Evolutionary conservation across 2,888 invertebrate species (phyloP).

Genomic region (Rutpela maculata): DNA sequence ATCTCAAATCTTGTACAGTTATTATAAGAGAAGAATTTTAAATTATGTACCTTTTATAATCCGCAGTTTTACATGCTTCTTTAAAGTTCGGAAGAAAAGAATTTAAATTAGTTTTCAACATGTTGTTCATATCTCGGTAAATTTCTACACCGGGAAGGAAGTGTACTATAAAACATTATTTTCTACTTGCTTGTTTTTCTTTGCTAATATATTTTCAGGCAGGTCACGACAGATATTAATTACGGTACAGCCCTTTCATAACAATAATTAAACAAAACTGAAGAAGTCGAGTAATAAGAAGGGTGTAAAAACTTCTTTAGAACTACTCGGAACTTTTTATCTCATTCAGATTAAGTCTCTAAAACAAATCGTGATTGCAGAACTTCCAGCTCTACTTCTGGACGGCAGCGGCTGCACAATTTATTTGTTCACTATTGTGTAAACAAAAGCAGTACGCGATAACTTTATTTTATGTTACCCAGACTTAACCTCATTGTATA

Average conservation of each 20-base stretch:
- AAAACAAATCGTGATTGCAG: constrained; percentile 19
- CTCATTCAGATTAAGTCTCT: constrained; percentile 16
- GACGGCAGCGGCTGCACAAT: background rate
- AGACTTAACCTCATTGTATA: background rate
- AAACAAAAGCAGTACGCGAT: background rate
- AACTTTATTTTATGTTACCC: background rate
- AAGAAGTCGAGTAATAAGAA: constrained; percentile 12
- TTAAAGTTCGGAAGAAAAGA: background rate
- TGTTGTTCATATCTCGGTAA: constrained; percentile 7
- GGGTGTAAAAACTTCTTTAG: constrained; percentile 5
- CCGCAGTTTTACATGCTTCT: background rate
- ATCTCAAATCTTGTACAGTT: background rate
- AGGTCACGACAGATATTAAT: constrained; percentile 28
- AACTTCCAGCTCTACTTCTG: background rate
- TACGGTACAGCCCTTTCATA: constrained; percentile 5
- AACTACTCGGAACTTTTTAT: constrained; percentile 13
- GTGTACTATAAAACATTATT: constrained; percentile 7
- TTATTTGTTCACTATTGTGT: background rate
- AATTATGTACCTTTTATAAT: background rate
- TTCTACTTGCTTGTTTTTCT: constrained; percentile 14
- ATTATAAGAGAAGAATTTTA: background rate
- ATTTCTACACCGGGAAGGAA: constrained; percentile 1
- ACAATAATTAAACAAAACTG: constrained; percentile 26
- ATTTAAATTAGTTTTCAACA: constrained; percentile 7
- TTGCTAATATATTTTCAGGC: background rate